Evolutionary conservation across 2,888 invertebrate species (phyloP), one percentile per base, ranked within the genome.

Genomic region (Synergus laeviventris): DNA sequence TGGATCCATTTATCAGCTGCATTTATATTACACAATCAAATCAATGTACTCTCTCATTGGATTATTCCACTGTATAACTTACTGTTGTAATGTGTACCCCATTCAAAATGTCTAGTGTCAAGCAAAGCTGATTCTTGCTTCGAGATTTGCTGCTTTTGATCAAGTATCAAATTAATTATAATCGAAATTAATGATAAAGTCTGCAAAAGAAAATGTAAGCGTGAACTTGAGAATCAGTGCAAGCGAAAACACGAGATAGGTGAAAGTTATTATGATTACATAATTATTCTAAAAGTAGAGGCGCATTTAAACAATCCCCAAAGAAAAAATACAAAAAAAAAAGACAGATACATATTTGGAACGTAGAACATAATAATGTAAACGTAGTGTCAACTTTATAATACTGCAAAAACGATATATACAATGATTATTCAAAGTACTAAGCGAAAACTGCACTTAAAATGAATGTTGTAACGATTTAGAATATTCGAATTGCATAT

Each of bases 401-500:
- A 87, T 88, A 88, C 85, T 88, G 86, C 85, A 82, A 84, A 85
- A 85, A 84, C 84, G 81, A 85, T 85, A 87, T 88, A 87, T 88
- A 84, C 86, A 84, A 86, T 85, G 83, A 88, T 87, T 89, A 87
- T 87, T 87, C 87, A 86, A 89, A 86, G 84, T 88, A 88, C 85
- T 85, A 86, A 85, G 87, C 82, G 84, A 84, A 84, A 85, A 86
- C 81, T 82, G 85, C 85, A 87, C 85, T 85, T 86, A 86, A 85
- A 31, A 87, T 89, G 84, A 83, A 87, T 87, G 87, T 88, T 87
- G 87, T 88, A 87, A 86, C 85, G 78, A 87, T 86, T 84, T 86
- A 88, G 85, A 84, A 83, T 85, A 85, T 81, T 86, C 84, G 81
- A 86, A 87, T 84, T 85, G 83, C 86, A 87, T 85, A 84, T 84